Evolutionary conservation across 1,140 invertebrate species (phyloP), one percentile per base, ranked within the genome.

Genomic region (Thaumetopoea pityocampa): DNA sequence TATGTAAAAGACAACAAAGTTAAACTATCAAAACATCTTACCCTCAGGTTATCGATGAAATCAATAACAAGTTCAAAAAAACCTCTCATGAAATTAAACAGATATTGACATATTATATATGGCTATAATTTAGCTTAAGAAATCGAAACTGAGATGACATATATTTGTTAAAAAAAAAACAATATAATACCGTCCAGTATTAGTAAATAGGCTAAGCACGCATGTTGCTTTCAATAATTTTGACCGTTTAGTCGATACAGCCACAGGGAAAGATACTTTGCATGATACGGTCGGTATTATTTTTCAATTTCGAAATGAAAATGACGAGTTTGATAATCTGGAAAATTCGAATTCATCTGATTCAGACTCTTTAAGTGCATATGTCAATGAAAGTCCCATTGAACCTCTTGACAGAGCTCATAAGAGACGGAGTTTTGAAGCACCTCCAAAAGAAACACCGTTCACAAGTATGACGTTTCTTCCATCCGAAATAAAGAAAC

Each of bases 221-320:
- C 34, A 44, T 15, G 42, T 56, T 19, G 37, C 52, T 1, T 56
- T 46, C 10, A 47, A 56, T 7, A 56, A 56, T 47, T 59, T 59
- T n/a, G 50, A 58, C 51, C 45, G 82, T 11, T 83, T 68, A 38
- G 78, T 78, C 10, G 80, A 87, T 28, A 86, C 81, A 12, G 12
- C 50, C 3, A 67, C 43, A 54, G 80, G 78, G 15, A 77, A 72
- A 56, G 77, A 74, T 12, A 86, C 78, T 43, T 29, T 86, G 1
- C 71, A 86, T 53, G 84, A 86, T 40, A 87, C 79, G 5, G 82
- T 86, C n/a, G 85, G 81, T 10, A 85, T 87, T 20, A 72, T 76
- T 34, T 78, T 59, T 55, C 76, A 84, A 57, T 43, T 43, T n/a
- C 5, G 32, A 45, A 7, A 42, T 35, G 14, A 11, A 29, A 4